A percentile compares a stretch with the other conserved stretches of the same genome.
Evolutionary conservation across 1,140 invertebrate species (phyloP).

Genomic region (Cyphomyrmex costatus): DNA sequence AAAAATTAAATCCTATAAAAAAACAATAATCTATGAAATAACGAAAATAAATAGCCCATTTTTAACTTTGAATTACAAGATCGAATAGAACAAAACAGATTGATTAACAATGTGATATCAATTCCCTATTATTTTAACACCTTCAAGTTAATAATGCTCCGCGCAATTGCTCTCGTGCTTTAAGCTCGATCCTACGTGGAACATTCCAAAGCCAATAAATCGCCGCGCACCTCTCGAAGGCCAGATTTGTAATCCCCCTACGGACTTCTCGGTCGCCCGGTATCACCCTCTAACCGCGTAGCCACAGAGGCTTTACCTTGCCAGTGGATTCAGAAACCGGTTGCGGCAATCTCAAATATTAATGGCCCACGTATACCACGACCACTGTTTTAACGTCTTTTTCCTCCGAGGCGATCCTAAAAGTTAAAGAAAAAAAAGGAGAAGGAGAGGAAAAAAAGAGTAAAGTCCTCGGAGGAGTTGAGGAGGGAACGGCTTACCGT

Average conservation of each 20-base stretch:
- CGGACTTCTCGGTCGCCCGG: slow-evolving; percentile 45
- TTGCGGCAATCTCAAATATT: slow-evolving; percentile 64
- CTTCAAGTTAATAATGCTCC: slow-evolving; percentile 53
- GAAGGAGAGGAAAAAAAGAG: slow-evolving; percentile 32
- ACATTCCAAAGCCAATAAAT: slow-evolving; percentile 69
- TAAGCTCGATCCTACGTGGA: slow-evolving; percentile 50
- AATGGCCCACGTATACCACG: slow-evolving; percentile 49
- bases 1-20: neutral
- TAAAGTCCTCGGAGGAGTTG: slow-evolving; percentile 16
- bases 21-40: neutral
- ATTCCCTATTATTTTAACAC: slow-evolving; percentile 20
- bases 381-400: slow-evolving; percentile 59
- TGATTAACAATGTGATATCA: slow-evolving; percentile 7
- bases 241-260: slow-evolving; percentile 63
- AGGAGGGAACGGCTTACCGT: neutral
- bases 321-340: slow-evolving; percentile 46
- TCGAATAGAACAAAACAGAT: neutral
- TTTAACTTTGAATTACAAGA: neutral
- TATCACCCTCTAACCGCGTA: slow-evolving; percentile 44
- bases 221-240: slow-evolving; percentile 50
- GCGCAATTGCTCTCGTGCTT: slow-evolving; percentile 30
- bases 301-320: slow-evolving; percentile 29
- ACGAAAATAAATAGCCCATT: neutral
- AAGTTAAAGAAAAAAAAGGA: slow-evolving; percentile 49
- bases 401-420: slow-evolving; percentile 46